These are phyloP conservation scores for Gonatopus flavifemur DNA, from an alignment of 1,140 invertebrate genomes.

Conservation along the genomic window DNA sequence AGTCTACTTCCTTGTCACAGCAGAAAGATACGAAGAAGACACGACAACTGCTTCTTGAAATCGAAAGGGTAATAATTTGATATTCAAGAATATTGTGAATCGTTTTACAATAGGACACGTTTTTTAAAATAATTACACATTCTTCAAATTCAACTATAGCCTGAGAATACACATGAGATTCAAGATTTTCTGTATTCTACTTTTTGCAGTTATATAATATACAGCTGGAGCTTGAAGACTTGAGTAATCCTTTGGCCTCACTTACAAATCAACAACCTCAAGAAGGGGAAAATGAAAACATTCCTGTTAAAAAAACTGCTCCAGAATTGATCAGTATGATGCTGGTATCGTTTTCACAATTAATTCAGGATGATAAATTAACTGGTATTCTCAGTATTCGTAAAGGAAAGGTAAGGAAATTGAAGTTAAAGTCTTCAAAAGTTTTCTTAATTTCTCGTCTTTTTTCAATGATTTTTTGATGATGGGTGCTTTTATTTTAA, in stretches of 20 bases:
- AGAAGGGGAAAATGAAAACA: slow-evolving; percentile 49
- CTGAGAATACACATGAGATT: neutral
- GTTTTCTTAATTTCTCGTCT: no score
- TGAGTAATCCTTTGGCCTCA: slow-evolving; percentile 72
- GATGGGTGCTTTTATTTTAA: no score
- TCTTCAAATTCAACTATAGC: neutral
- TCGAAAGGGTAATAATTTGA: slow-evolving; percentile 67
- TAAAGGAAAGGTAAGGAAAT: slow-evolving; percentile 69
- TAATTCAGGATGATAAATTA: slow-evolving; percentile 67
- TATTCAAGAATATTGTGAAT: neutral
- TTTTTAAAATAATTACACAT: neutral
- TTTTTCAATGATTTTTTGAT: no score
- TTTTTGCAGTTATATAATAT: slow-evolving; percentile 63
- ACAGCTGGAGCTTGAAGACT: slow-evolving; percentile 71
- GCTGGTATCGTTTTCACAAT: slow-evolving; percentile 42
- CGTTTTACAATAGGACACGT: neutral
- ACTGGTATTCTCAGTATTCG: slow-evolving; percentile 69
- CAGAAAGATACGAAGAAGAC: slow-evolving; percentile 66
- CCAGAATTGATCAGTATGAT: slow-evolving; percentile 57
- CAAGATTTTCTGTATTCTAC: neutral
- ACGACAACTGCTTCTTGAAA: slow-evolving; percentile 77
- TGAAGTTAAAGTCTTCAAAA: neutral
- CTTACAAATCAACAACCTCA: slow-evolving; percentile 60
- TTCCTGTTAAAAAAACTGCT: slow-evolving; percentile 64
- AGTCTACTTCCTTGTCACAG: slow-evolving; percentile 46